Percentiles rank a stretch among this genome's conserved stretches.
These are phyloP conservation scores for Patiria miniata DNA, from an alignment of 35 echinoderm and acorn worm genomes.

Conservation along the genomic window DNA sequence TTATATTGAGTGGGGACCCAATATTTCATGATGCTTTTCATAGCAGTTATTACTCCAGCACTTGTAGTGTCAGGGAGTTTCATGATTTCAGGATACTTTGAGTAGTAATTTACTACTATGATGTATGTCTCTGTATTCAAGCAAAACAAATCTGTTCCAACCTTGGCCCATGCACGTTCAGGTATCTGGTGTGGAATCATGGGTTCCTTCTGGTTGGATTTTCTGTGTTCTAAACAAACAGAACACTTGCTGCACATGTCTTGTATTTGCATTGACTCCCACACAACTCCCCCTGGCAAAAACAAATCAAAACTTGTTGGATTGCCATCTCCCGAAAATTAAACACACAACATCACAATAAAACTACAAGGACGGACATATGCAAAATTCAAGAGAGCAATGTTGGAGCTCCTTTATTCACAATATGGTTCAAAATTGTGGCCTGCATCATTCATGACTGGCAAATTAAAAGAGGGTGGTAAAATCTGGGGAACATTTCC, in stretches of 20 bases:
- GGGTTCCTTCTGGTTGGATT: slow-evolving; percentile 33
- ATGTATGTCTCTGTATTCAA: not conserved
- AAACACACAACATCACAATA: too few species aligned
- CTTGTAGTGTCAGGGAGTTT: slow-evolving; percentile 33
- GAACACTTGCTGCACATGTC: slow-evolving; percentile 44
- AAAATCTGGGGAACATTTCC: too few species aligned
- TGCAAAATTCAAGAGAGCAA: too few species aligned
- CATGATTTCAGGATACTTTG: slow-evolving; percentile 54
- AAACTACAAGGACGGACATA: too few species aligned
- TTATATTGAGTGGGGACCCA: too few species aligned
- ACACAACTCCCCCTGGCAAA: too few species aligned
- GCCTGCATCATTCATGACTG: too few species aligned
- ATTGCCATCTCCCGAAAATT: too few species aligned
- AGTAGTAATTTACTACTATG: slow-evolving; percentile 44
- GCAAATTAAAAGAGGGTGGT: too few species aligned
- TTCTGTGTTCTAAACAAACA: slow-evolving; percentile 39
- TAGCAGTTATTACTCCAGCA: slow-evolving; percentile 3
- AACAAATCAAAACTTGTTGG: too few species aligned
- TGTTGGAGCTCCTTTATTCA: too few species aligned
- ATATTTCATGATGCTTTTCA: slow-evolving; percentile 60
- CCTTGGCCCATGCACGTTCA: slow-evolving; percentile 17
- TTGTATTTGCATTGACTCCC: slow-evolving; percentile 54
- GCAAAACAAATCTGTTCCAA: slow-evolving; percentile 36
- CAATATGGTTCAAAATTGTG: too few species aligned
- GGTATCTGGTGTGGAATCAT: slow-evolving; percentile 24